Conservation (phyloP, 2,797 vertebrate genomes). For the Cirrhinus mrigala region DNA sequence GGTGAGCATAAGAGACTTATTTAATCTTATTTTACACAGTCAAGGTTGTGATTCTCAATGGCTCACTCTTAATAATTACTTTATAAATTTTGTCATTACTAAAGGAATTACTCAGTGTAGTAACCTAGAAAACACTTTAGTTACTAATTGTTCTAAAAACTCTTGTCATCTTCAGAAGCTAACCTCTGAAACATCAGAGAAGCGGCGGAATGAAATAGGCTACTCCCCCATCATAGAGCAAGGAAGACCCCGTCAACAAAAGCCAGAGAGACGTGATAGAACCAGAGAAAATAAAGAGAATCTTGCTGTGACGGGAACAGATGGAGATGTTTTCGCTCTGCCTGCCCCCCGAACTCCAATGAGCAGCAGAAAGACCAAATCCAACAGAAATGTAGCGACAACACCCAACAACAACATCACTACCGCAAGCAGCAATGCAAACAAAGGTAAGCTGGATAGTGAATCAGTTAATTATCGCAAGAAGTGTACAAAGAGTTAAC, state of each 20-base stretch:
- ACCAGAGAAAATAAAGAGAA: constrained; percentile 87
- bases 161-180: constrained; percentile 67
- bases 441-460: constrained; percentile 42
- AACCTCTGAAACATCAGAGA: constrained; percentile 67
- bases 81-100: not conserved
- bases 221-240: constrained; percentile 64
- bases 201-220: constrained; percentile 54
- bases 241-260: constrained; percentile 48
- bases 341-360: constrained; percentile 82
- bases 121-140: not conserved
- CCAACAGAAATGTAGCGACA: constrained; percentile 73
- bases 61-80: not conserved
- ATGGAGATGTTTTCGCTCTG: constrained; percentile 75
- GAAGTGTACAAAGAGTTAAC: not conserved
- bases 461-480: not conserved
- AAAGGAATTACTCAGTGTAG: not conserved
- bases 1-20: not conserved
- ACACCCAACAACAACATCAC: constrained; percentile 64
- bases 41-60: not conserved
- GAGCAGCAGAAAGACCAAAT: constrained; percentile 74
- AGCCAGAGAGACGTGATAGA: constrained; percentile 61
- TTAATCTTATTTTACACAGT: not conserved
- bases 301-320: constrained; percentile 68
- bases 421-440: constrained; percentile 52
- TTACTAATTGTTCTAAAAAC: not conserved